A percentile compares a stretch with the other conserved stretches of the same genome.
Conservation (phyloP, 2,797 vertebrate genomes). For the Poeciliopsis turneri region DNA sequence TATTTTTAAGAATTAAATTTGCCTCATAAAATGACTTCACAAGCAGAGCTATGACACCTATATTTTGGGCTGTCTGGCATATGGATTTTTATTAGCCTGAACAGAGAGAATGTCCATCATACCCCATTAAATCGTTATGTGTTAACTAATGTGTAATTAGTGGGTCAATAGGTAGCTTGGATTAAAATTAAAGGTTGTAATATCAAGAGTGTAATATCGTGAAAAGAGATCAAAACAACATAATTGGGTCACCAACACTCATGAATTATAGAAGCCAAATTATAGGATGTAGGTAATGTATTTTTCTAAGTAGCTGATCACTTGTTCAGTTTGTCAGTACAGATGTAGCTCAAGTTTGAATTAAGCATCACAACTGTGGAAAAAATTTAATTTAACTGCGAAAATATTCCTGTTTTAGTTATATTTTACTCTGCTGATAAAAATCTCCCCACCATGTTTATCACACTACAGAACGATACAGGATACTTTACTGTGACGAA, state of each 20-base stretch:
- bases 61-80: not conserved
- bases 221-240: not conserved
- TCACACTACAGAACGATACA: conserved; percentile 37
- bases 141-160: conserved; percentile 4
- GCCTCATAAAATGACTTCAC: not conserved
- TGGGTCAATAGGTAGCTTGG: not conserved
- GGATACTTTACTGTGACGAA: conserved; percentile 42
- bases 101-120: not conserved
- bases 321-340: conserved; percentile 9
- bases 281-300: conserved; percentile 10
- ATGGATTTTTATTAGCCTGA: not conserved
- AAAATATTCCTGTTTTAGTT: conserved; percentile 29
- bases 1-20: not conserved
- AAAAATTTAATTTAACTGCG: conserved; percentile 14
- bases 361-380: conserved; percentile 20
- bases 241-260: not conserved
- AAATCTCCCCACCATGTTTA: conserved; percentile 33
- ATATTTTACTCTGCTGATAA: conserved; percentile 32
- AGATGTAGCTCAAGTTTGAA: conserved; percentile 20
- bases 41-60: not conserved
- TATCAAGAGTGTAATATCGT: not conserved
- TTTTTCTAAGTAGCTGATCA: conserved; percentile 26
- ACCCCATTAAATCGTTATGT: not conserved
- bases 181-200: conserved; percentile 2
- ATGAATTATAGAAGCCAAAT: conserved; percentile 23